Evolutionary conservation across 2,888 invertebrate species (phyloP).

Genomic region (Drosophila buzzatii): DNA sequence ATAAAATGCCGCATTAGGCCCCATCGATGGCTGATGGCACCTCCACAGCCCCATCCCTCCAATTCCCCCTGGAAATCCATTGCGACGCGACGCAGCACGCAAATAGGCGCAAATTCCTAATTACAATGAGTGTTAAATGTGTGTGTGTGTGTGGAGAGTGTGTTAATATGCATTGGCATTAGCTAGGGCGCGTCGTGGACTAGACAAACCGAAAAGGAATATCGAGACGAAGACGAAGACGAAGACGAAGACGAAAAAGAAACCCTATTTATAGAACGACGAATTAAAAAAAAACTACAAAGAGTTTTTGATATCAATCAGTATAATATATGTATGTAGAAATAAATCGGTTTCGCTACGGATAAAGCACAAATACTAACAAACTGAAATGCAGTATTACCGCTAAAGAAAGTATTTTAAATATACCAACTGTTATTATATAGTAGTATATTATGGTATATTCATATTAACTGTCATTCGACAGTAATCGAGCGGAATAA

Average conservation of each 20-base stretch:
- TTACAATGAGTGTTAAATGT: slow-evolving; percentile 36
- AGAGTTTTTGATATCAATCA: background rate
- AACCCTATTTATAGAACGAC: slow-evolving; percentile 3
- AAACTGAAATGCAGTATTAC: too few species aligned
- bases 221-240: background rate
- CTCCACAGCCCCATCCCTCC: background rate
- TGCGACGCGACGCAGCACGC: slow-evolving; percentile 49
- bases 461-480: too few species aligned
- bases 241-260: background rate
- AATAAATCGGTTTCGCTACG: too few species aligned
- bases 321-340: too few species aligned
- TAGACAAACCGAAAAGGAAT: slow-evolving; percentile 36
- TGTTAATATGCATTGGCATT: slow-evolving; percentile 19
- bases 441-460: too few species aligned
- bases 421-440: too few species aligned
- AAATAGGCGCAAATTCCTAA: slow-evolving; percentile 79
- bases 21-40: slow-evolving; percentile 32
- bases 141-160: slow-evolving; percentile 6
- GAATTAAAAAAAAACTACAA: background rate
- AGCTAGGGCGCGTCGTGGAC: slow-evolving; percentile 37
- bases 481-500: too few species aligned
- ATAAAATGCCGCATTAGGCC: slow-evolving; percentile 79
- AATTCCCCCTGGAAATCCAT: slow-evolving; percentile 4
- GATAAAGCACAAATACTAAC: too few species aligned
- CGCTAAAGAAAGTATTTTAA: too few species aligned